Evolutionary conservation across 2,797 vertebrate genomes (phyloP), one percentile per base, ranked within the genome.

Genomic region (Pristis pectinata): DNA sequence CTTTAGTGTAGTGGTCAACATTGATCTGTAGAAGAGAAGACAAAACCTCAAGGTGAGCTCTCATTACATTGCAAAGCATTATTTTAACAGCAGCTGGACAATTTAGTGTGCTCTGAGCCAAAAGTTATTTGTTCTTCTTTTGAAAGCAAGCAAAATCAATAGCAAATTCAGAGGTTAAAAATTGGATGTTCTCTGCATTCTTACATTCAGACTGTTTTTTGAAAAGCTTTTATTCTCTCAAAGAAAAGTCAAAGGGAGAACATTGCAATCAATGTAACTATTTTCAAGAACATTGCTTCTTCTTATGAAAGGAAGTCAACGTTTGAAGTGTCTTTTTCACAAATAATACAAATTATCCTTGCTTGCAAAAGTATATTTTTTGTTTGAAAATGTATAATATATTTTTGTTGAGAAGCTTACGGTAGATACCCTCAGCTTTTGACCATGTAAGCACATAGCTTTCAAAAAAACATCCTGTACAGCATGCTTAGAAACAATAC

Each of bases 1-100:
- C 98, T 96, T 98, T 99, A 95, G 99, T 99, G 97, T 98, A 97
- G 95, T 99, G 98, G 95, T 99, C 99, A 0, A 99, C 99, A 95
- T 99, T 99, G 95, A 99, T 98, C 99, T 99, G 96, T 4, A 76
- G 22, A 49, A 44, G 37, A 53, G 49, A 30, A 53, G 70, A 70
- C 27, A n/a, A 53, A 93, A 76, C 30, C 41, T 94, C 41, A 94
- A 6, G 34, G 13, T 61, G 59, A 37, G 13, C 17, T 41, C 87
- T 41, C 8, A 37, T 41, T 67, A 24, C n/a, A 41, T 87, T 87
- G 83, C 56, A n/a, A 61, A 87, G 30, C 59, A 24, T 67, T 7
- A 67, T 67, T 91, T 87, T 37, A n/a, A 19, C 56, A 87, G 27
- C 53, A 56, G 22, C 24, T 49, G 0, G 15, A 4, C 53, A 13